Base-by-base conservation (phyloP, 1,140 invertebrate species). In the Trigoniulus corallinus region DNA sequence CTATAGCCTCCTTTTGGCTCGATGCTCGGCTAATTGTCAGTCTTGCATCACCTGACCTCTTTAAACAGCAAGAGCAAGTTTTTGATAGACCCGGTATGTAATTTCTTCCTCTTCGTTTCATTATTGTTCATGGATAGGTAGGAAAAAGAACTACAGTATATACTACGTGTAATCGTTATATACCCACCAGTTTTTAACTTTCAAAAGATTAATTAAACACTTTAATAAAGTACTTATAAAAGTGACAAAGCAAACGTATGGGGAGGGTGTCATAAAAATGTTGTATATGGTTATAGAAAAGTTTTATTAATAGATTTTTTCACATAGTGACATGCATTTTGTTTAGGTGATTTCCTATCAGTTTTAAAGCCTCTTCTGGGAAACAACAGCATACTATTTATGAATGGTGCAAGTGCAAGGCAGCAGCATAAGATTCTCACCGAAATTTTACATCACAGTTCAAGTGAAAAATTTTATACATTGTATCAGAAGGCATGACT, bases 61-160 rank as follows among this genome's bases (percentile, higher is more conserved):
- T 66, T 41, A 61, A 63, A 40, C 53, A 64, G 49, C 62, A 65
- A 21, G 40, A 51, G 15, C 53, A 56, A 47, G 57, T 65, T 1
- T 66, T 67, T 62, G 65, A 68, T 54, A 56, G 64, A 53, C 64
- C 66, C 49, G 49, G 66, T 68, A 54, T 58, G 7, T 43, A n/a
- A 4, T 7, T 7, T 34, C 29, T 34, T 15, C 29, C 29, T 34
- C 15, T 7, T 7, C 7, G 7, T 23, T 20, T 15, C 7, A 47
- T 23, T 40, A 21, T 3, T 40, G 22, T 40, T 25, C 18, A 15
- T 23, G n/a, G 15, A 41, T 12, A 37, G 20, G 21, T 42, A 22
- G 7, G 13, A 27, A 34, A 7, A 7, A 34, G 15, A 34, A 34
- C 15, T 7, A 34, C n/a, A n/a, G n/a, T n/a, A n/a, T n/a, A n/a